Evolutionary conservation across 2,888 invertebrate genomes (phyloP), one percentile per base, ranked within the genome.

Genomic region (Chloroclysta siterata): DNA sequence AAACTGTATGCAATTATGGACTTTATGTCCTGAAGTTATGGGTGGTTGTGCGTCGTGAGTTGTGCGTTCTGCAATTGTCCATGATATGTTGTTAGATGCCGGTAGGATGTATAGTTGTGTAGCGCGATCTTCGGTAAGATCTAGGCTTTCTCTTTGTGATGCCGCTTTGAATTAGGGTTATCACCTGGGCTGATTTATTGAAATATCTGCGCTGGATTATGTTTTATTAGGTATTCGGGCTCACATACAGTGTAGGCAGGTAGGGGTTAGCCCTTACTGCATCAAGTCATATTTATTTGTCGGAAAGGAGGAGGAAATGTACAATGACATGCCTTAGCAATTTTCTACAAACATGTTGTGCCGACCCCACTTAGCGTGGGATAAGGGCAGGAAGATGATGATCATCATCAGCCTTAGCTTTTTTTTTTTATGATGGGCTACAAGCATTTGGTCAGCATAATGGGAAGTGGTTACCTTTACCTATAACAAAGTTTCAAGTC

Each of bases 71-170:
- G 58, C 58, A 39, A 62, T 63, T 63, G 63, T 63, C 60, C 59
- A n/a, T 52, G 59, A 63, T 64, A 61, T 63, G 64, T 57, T 67
- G 67, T 68, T 65, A 36, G 59, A 58, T 69, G 56, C 61, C 54
- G 60, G 68, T 52, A 68, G 60, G 68, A 71, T 72, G 71, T 70
- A 71, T 71, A 67, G 71, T 71, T 74, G 70, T 70, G 70, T 70
- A 66, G 71, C 72, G 63, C 73, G 72, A 75, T 72, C 72, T 73
- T 69, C 64, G 67, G 63, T 61, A 65, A 64, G 69, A 72, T 68
- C 72, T 69, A 67, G 69, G 68, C 65, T 67, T 65, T 69, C 70
- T 61, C 75, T 75, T 75, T 75, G 74, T 73, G 61, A 68, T 72
- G 74, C 75, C 75, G 75, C 53, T 52, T 50, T 68, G 53, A 39